Conservation (phyloP, 2,888 invertebrate genomes). For the Parasteatoda lunata region DNA sequence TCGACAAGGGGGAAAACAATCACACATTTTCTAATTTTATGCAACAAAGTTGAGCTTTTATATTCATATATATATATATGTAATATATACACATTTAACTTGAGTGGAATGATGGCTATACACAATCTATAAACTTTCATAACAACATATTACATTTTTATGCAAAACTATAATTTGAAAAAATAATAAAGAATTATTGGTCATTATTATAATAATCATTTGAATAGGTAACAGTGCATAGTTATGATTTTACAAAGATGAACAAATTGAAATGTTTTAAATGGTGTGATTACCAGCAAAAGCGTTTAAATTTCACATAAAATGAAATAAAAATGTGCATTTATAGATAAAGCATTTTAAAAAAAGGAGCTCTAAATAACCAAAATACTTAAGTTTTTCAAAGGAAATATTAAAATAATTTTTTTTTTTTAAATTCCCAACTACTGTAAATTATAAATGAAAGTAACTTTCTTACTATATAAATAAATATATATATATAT, state of each 20-base stretch:
- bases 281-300: too few relatives aligned
- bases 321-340: too few relatives aligned
- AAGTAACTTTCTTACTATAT: neutral
- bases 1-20: slow-evolving; percentile 45
- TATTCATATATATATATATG: slow-evolving; percentile 21
- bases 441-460: neutral
- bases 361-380: too few relatives aligned
- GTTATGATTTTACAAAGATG: neutral
- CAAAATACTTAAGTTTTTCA: too few relatives aligned
- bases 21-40: slow-evolving; percentile 43
- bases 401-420: too few relatives aligned
- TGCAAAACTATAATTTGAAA: slow-evolving; percentile 20
- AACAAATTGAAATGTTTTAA: neutral
- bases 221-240: slow-evolving; percentile 42
- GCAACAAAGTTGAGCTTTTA: slow-evolving; percentile 66
- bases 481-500: neutral
- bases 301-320: too few relatives aligned
- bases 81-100: neutral
- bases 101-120: slow-evolving; percentile 18
- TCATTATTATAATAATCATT: slow-evolving; percentile 25
- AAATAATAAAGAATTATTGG: slow-evolving; percentile 16
- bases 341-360: too few relatives aligned
- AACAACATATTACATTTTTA: slow-evolving; percentile 24
- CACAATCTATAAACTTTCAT: slow-evolving; percentile 25
- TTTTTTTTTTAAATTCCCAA: too few relatives aligned